A percentile compares a stretch with the other conserved stretches of the same genome.
Conservation (phyloP, 1,140 invertebrate species). For the Sitodiplosis mosellana region DNA sequence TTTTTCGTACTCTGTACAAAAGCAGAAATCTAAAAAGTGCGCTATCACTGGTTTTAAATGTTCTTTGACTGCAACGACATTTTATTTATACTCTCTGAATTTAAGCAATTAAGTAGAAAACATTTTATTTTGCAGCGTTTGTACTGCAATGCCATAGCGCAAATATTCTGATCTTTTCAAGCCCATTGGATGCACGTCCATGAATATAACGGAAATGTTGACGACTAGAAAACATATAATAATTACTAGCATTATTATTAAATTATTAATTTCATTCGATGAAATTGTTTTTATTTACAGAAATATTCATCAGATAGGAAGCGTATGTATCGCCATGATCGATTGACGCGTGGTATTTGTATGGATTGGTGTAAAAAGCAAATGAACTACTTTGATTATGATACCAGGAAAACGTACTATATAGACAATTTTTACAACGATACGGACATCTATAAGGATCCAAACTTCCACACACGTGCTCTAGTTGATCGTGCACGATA, state of each 20-base stretch:
- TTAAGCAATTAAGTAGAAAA: too few species aligned
- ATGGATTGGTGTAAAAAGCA: constrained; percentile 16
- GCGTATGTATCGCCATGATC: constrained; percentile 32
- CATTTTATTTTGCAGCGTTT: too few species aligned
- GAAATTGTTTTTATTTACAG: too few species aligned
- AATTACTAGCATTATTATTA: too few species aligned
- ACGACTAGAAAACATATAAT: too few species aligned
- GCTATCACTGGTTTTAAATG: neutral
- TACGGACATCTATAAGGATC: constrained; percentile 9
- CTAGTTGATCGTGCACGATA: constrained; percentile 10
- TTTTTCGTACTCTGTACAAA: too few species aligned
- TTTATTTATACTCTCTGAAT: too few species aligned
- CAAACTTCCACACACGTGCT: constrained; percentile 9
- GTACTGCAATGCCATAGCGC: too few species aligned
- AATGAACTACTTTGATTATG: constrained; percentile 1
- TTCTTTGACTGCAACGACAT: neutral
- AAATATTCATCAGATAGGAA: constrained; percentile 22
- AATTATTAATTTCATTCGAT: too few species aligned
- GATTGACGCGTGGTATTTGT: constrained; percentile 30
- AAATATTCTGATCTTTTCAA: too few species aligned
- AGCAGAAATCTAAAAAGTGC: too few species aligned
- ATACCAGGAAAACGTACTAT: constrained; percentile 5
- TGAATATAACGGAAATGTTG: too few species aligned
- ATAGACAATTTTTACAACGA: constrained; percentile 7
- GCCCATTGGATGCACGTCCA: neutral